Base-by-base conservation (phyloP, 2,888 invertebrate species). In the Ormyrus rosae region DNA sequence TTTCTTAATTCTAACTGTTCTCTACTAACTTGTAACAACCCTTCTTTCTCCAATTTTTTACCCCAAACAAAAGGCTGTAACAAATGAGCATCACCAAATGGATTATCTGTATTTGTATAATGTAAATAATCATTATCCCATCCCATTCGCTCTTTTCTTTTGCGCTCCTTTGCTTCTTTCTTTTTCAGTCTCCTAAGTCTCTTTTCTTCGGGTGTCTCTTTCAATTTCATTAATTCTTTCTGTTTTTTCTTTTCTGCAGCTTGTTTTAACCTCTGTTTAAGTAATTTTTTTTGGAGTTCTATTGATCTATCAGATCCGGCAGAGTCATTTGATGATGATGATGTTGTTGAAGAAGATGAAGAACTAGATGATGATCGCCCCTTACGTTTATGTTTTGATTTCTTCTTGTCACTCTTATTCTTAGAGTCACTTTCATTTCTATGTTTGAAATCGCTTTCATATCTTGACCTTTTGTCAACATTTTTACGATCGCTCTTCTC, bases 91-190 rank as follows among this genome's bases (percentile, higher is more conserved):
- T 99, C 99, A 0, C 99, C 99, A 91, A 99, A 99, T 0, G 99
- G 99, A 92, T 99, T 99, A 91, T 99, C 99, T 72, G 96, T 96
- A 91, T 99, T 98, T 0, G 99, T 99, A 88, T 99, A 99, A 88
- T 98, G 97, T 82, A 98, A 94, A 89, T 98, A 98, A 90, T 99
- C 98, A 83, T 96, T 97, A 90, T 98, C 98, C 98, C 98, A 98
- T 6, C 98, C 98, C 98, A 98, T 98, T 84, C 97, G 93, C 89
- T 97, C 96, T 77, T 98, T 96, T 0, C 97, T 92, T 82, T 94
- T 94, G 1, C 96, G 93, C 90, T 98, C 98, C 87, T 99, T 99
- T 0, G 95, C 95, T 89, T 97, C 96, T 90, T 99, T 99, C 87
- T 99, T 99, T 74, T 93, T 93, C 61, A 99, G 91, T 63, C 99